Conservation (phyloP, 2,797 vertebrate genomes). For the Zenarchopterus dispar region DNA sequence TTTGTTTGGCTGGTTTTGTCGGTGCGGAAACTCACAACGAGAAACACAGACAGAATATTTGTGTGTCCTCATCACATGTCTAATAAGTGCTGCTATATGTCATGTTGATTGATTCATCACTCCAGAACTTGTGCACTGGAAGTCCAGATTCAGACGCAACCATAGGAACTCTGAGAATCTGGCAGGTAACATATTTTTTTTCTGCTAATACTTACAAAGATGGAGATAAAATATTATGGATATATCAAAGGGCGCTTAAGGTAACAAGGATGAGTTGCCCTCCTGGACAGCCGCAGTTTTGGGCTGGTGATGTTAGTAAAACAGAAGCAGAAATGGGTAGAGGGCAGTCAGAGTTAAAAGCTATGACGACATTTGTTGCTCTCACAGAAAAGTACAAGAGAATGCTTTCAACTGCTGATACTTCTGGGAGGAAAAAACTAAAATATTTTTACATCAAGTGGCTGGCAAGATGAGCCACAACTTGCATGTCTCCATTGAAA, state of each 20-base stretch:
- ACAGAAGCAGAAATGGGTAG: slow-evolving; percentile 24
- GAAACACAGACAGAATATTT: neutral
- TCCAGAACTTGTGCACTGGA: neutral
- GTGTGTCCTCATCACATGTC: neutral
- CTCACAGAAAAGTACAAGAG: slow-evolving; percentile 57
- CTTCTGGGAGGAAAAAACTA: slow-evolving; percentile 38
- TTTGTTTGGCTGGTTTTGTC: too few species aligned
- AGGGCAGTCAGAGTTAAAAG: slow-evolving; percentile 54
- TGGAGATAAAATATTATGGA: neutral
- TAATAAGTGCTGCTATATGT: neutral
- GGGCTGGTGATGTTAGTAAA: slow-evolving; percentile 20
- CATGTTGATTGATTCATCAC: neutral
- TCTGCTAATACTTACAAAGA: neutral
- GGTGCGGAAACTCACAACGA: too few species aligned
- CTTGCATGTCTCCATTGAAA: slow-evolving; percentile 28
- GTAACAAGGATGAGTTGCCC: neutral
- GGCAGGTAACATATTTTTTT: slow-evolving; percentile 2
- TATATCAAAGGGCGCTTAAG: neutral
- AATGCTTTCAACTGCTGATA: slow-evolving; percentile 69
- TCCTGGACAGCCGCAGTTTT: slow-evolving; percentile 11
- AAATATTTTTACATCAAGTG: slow-evolving; percentile 60
- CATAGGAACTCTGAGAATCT: neutral
- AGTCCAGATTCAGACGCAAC: neutral
- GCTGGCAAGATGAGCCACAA: slow-evolving; percentile 35
- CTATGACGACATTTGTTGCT: slow-evolving; percentile 30